Conservation (phyloP, 2,888 invertebrate genomes). For the Eucera pruinosa region DNA sequence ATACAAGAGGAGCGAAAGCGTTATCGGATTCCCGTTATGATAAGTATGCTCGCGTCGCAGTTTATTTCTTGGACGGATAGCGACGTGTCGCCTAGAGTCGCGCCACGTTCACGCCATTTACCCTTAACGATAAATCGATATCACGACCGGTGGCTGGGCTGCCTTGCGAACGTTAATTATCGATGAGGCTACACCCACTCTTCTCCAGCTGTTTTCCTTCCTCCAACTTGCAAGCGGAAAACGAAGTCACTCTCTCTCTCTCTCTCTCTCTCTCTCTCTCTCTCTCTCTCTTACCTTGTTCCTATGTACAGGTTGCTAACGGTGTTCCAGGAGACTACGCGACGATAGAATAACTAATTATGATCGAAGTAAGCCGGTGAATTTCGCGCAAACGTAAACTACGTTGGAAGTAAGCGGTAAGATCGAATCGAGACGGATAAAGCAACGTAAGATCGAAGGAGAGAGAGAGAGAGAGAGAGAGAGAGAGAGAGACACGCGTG, state of each 20-base stretch:
- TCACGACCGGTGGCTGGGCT: background rate
- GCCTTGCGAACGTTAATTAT: constrained; percentile 43
- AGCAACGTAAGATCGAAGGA: too few species aligned
- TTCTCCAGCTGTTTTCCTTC: constrained; percentile 24
- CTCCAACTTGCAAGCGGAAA: background rate
- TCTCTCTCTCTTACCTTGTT: too few species aligned
- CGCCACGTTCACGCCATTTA: constrained; percentile 26
- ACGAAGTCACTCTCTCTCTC: too few species aligned
- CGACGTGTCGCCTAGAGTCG: constrained; percentile 1
- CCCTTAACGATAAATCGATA: constrained; percentile 47
- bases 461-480: too few species aligned
- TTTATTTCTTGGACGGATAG: constrained; percentile 30
- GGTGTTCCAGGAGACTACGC: background rate
- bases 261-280: too few species aligned
- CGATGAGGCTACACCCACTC: constrained; percentile 7
- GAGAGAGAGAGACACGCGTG: too few species aligned
- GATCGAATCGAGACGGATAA: background rate
- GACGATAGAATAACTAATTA: constrained; percentile 18
- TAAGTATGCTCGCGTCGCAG: constrained; percentile 29
- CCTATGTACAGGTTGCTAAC: too few species aligned
- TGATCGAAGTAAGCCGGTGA: background rate
- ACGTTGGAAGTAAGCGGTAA: background rate
- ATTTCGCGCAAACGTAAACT: constrained; percentile 20
- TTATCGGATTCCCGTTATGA: constrained; percentile 48
- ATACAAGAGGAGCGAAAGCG: constrained; percentile 10